phyloP scores from a whole-genome alignment of 2,113 vertebrate species.

The Sinosuthora webbiana region DNA sequence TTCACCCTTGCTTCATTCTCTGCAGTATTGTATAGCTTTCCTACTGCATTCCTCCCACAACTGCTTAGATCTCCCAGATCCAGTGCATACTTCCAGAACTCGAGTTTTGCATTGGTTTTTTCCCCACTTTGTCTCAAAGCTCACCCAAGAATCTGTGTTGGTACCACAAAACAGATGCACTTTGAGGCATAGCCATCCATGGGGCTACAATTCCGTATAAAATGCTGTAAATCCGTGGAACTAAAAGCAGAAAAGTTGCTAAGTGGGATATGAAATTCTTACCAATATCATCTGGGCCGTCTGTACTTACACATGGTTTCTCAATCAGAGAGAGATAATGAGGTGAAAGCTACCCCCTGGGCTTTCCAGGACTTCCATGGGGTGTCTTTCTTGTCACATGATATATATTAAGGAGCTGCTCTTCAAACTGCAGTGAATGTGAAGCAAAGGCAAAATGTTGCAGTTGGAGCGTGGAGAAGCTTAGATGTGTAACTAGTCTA shows the following conservation, averaged over 20 bases:
- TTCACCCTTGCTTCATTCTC: neutral
- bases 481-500: neutral
- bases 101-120: rapidly evolving
- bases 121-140: neutral
- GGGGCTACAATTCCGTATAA: neutral
- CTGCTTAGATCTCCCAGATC: neutral
- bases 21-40: neutral
- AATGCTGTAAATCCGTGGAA: neutral
- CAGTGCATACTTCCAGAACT: neutral
- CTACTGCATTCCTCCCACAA: neutral
- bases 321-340: neutral
- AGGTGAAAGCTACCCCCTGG: neutral
- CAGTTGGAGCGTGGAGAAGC: rapidly evolving
- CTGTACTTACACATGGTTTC: neutral
- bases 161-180: neutral
- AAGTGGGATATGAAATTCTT: neutral
- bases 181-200: neutral
- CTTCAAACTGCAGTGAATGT: neutral
- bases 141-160: neutral
- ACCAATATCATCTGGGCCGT: neutral
- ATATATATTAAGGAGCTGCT: neutral
- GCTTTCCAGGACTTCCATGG: rapidly evolving
- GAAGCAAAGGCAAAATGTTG: neutral
- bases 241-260: neutral
- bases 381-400: neutral